Percentiles rank a stretch among this genome's conserved stretches.
phyloP scores from a whole-genome alignment of 2,888 invertebrate species.

The Drosophila flavopinicola region DNA sequence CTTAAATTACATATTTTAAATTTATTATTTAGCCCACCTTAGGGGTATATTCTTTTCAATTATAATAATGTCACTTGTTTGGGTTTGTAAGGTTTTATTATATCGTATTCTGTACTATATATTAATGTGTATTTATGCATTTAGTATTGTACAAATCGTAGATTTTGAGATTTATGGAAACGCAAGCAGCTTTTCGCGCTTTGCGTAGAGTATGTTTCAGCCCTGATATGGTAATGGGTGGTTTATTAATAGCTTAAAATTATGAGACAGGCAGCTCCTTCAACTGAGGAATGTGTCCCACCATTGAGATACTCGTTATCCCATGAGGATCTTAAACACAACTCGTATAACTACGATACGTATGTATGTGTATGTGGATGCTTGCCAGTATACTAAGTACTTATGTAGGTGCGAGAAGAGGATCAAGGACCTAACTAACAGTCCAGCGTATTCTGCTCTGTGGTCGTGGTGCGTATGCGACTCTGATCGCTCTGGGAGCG shows the following conservation, averaged over 20 bases:
- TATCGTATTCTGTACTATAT: constrained; percentile 18
- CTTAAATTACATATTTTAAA: too few species aligned
- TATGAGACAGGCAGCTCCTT: constrained; percentile 37
- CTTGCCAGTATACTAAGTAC: too few species aligned
- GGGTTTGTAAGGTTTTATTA: constrained; percentile 16
- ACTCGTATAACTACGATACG: constrained; percentile 15
- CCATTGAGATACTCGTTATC: constrained; percentile 39
- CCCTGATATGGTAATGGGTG: constrained; percentile 35
- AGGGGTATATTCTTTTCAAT: too few species aligned
- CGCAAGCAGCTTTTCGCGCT: background rate
- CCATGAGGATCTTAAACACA: constrained; percentile 13
- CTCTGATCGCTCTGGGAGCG: constrained; percentile 83
- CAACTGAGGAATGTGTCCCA: constrained; percentile 36
- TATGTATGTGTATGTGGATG: background rate
- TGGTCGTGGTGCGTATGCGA: constrained; percentile 82
- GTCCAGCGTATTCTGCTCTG: constrained; percentile 82
- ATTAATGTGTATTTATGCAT: constrained; percentile 15
- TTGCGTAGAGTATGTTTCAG: constrained; percentile 23
- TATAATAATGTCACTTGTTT: too few species aligned
- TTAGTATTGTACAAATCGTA: constrained; percentile 24
- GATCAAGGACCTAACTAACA: constrained; percentile 62
- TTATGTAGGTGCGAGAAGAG: constrained; percentile 16
- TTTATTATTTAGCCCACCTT: too few species aligned
- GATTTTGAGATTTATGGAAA: constrained; percentile 28
- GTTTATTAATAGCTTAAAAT: constrained; percentile 29